Evolutionary conservation across 2,797 vertebrate genomes (phyloP).

Genomic region (Vireo griseus): DNA sequence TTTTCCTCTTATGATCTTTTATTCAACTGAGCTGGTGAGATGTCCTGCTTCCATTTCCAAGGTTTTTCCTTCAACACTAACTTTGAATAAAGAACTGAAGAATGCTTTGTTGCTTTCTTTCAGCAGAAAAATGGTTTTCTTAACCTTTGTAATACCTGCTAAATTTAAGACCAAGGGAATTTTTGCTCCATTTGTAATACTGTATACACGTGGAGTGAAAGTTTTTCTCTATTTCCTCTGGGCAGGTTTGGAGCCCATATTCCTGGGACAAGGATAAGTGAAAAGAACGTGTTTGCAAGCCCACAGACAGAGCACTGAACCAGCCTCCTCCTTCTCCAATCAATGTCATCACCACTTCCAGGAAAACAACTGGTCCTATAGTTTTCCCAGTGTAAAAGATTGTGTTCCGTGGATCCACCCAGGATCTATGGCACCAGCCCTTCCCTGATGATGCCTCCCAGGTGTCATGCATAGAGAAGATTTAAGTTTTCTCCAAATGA

Average conservation of each 20-base stretch:
- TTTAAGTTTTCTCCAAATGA: neutral
- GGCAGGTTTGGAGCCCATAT: neutral
- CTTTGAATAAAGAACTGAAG: neutral
- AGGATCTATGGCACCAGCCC: neutral
- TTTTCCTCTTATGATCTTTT: constrained; percentile 27
- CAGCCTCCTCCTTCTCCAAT: neutral
- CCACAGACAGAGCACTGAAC: neutral
- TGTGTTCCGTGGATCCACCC: neutral
- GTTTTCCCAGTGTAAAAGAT: neutral
- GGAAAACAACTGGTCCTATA: neutral
- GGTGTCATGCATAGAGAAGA: neutral
- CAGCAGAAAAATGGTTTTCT: neutral
- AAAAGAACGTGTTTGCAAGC: neutral
- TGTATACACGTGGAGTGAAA: neutral
- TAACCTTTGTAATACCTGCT: neutral
- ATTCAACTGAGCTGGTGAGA: neutral
- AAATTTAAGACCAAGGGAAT: neutral
- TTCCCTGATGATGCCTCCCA: neutral
- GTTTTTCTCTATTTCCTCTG: neutral
- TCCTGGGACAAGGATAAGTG: neutral
- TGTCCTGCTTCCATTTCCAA: neutral
- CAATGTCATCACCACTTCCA: neutral
- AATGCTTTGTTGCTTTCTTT: neutral
- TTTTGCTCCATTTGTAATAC: neutral
- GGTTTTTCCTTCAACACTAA: neutral